A percentile compares a stretch with the other conserved stretches of the same genome.
Conservation (phyloP, 2,888 invertebrate species). For the Endotricha flammealis region DNA sequence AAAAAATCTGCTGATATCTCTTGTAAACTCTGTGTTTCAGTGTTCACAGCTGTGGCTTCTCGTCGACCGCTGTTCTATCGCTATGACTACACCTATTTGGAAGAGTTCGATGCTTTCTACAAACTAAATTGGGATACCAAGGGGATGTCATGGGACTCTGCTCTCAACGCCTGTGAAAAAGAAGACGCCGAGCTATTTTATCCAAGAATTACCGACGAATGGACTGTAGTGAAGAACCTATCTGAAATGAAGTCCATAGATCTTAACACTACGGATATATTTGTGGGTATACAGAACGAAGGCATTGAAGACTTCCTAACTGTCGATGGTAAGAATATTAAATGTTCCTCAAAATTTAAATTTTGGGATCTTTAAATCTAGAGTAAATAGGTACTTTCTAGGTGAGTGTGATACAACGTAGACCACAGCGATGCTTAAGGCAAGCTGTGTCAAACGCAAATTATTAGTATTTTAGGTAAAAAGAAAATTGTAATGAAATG, state of each 20-base stretch:
- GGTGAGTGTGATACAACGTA: too few species aligned
- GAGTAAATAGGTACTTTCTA: too few species aligned
- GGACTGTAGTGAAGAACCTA: conserved; percentile 31
- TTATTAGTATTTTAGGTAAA: too few species aligned
- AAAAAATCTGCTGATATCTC: too few species aligned
- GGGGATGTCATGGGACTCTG: conserved; percentile 27
- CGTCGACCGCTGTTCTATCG: conserved; percentile 33
- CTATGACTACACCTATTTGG: conserved; percentile 37
- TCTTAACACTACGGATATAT: conserved; percentile 31
- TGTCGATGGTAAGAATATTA: conserved; percentile 35
- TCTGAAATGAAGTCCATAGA: conserved; percentile 13
- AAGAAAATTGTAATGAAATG: too few species aligned
- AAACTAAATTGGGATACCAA: conserved; percentile 34
- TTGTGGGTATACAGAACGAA: conserved; percentile 37
- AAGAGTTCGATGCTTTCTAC: conserved; percentile 38
- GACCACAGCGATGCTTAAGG: too few species aligned
- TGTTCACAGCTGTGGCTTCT: conserved; percentile 16
- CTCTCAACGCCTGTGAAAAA: conserved; percentile 34
- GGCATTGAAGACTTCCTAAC: conserved; percentile 37
- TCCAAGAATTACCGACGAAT: conserved; percentile 31
- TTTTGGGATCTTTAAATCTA: too few species aligned
- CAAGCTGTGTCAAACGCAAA: too few species aligned
- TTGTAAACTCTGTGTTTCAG: too few species aligned
- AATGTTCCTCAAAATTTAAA: not conserved
- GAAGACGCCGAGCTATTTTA: conserved; percentile 43